phyloP scores from a whole-genome alignment of 37 sponge, comb jelly and placozoan genomes.

The Ephydatia muelleri region DNA sequence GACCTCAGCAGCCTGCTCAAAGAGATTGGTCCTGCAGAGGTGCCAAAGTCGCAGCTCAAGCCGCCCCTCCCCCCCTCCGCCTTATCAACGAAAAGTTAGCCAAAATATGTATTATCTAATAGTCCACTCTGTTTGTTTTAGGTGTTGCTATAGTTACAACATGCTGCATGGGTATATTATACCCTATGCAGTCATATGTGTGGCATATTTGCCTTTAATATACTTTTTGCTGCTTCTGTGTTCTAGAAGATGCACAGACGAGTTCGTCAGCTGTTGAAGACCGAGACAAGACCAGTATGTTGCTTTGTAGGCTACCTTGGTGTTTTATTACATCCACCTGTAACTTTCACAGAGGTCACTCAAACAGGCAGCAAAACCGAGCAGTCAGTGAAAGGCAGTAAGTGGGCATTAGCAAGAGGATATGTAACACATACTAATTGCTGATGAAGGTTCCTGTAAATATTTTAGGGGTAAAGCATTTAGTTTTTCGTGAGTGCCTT shows the following conservation, averaged over 20 bases:
- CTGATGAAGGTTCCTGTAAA: no score
- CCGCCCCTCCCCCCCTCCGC: background rate
- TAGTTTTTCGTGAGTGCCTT: no score
- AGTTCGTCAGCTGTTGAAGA: background rate
- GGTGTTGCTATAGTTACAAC: no score
- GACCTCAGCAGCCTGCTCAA: background rate
- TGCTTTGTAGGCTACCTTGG: background rate
- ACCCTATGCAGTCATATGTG: background rate
- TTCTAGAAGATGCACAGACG: background rate
- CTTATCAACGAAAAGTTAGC: background rate
- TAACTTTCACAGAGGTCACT: background rate
- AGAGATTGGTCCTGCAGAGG: background rate
- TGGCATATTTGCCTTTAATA: background rate
- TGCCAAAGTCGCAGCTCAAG: background rate
- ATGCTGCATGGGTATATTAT: background rate
- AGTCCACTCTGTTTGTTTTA: no score
- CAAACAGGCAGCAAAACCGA: background rate
- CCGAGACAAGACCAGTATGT: background rate
- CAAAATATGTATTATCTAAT: background rate
- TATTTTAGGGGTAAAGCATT: no score
- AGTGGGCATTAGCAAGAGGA: no score
- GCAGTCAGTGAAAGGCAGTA: background rate
- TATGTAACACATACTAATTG: no score
- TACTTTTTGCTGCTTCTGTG: background rate
- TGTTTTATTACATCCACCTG: background rate